These are phyloP conservation scores for Plumapathes pennacea DNA, from an alignment of 92 coral and sea anemone genomes.

Conservation along the genomic window DNA sequence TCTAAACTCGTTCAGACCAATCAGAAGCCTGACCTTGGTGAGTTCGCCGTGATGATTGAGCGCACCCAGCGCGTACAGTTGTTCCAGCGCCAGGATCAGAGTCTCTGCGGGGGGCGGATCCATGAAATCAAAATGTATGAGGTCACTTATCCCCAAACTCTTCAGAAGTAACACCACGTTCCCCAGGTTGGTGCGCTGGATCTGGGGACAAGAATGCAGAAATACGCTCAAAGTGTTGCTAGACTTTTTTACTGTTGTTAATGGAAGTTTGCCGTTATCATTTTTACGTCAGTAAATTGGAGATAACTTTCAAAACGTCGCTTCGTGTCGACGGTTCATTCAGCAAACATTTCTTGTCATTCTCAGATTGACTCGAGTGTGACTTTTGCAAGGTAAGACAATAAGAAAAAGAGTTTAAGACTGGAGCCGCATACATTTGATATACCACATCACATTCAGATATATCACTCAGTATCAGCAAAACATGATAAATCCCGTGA, in stretches of 20 bases:
- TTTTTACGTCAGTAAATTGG: not conserved
- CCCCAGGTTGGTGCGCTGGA: slow-evolving; percentile 94
- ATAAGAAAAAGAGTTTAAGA: too few relatives aligned
- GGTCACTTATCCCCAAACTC: slow-evolving; percentile 94
- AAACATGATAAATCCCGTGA: too few relatives aligned
- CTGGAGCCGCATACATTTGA: too few relatives aligned
- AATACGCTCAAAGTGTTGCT: not conserved
- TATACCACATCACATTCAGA: too few relatives aligned
- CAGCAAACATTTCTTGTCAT: too few relatives aligned
- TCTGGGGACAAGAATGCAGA: slow-evolving; percentile 31
- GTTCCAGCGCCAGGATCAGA: slow-evolving; percentile 88
- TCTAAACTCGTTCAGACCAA: too few relatives aligned
- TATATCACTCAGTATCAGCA: too few relatives aligned
- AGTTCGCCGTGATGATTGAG: slow-evolving; percentile 96
- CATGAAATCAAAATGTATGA: slow-evolving; percentile 99
- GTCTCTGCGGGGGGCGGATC: slow-evolving; percentile 99
- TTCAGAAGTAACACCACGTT: slow-evolving; percentile 93
- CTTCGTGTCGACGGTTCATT: too few relatives aligned
- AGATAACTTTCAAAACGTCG: not conserved
- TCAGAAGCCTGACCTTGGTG: slow-evolving; percentile 91
- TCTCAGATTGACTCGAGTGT: too few relatives aligned
- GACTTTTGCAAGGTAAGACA: too few relatives aligned
- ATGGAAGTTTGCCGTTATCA: not conserved
- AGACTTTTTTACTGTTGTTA: not conserved
- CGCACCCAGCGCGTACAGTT: slow-evolving; percentile 95